phyloP scores from a whole-genome alignment of 2,113 vertebrate species.

The Paracanthobrama guichenoti region DNA sequence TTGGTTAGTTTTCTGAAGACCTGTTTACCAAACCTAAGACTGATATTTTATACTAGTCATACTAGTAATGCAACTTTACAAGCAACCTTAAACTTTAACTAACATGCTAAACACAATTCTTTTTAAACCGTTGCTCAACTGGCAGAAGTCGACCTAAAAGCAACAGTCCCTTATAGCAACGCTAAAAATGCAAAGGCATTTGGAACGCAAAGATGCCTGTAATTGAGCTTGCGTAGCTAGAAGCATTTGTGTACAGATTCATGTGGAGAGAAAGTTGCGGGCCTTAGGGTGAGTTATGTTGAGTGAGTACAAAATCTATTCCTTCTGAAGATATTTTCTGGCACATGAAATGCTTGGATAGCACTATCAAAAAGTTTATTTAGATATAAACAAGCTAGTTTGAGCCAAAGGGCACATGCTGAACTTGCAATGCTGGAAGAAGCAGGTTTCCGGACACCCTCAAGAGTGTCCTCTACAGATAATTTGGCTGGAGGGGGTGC shows the following conservation, averaged over 20 bases:
- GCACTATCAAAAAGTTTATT: slow-evolving; percentile 18
- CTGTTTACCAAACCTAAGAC: background rate
- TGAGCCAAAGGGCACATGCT: slow-evolving; percentile 1
- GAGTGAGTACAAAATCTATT: slow-evolving; percentile 14
- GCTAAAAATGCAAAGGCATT: background rate
- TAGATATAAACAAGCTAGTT: slow-evolving; percentile 22
- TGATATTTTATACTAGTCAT: background rate
- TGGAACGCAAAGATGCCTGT: slow-evolving; percentile 9
- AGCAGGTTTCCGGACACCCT: slow-evolving; percentile 15
- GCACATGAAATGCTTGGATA: slow-evolving; percentile 14
- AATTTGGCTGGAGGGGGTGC: slow-evolving; percentile 40
- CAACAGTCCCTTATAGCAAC: background rate
- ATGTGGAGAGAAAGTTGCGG: background rate
- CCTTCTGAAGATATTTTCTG: slow-evolving; percentile 19
- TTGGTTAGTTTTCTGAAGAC: background rate
- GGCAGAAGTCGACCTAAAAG: background rate
- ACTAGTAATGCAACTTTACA: too few relatives aligned
- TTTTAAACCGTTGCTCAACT: background rate
- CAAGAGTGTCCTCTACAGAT: slow-evolving; percentile 28
- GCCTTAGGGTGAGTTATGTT: slow-evolving; percentile 28
- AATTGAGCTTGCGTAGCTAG: background rate
- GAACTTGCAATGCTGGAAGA: background rate
- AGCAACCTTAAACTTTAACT: background rate
- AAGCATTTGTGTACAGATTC: slow-evolving; percentile 2
- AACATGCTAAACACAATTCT: background rate